Percentiles rank a stretch among this genome's conserved stretches.
phyloP scores from a whole-genome alignment of 2,888 invertebrate species.

The Acleris emargana region DNA sequence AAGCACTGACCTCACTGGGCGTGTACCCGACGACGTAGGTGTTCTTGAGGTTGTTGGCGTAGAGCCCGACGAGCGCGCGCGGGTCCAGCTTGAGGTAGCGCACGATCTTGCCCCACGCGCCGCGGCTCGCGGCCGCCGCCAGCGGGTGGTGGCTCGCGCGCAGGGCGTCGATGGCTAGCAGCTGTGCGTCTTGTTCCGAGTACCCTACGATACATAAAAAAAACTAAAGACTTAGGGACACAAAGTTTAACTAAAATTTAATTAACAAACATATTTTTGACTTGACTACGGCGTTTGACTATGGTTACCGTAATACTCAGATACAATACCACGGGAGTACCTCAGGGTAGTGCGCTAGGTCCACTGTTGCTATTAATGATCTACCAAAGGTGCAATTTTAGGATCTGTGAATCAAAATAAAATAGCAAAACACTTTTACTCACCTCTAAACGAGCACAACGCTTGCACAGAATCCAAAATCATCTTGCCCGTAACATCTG shows the following conservation, averaged over 20 bases:
- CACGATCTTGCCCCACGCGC: constrained; percentile 88
- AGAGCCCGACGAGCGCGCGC: constrained; percentile 83
- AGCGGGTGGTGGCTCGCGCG: constrained; percentile 90
- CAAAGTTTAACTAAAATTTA: too few species aligned
- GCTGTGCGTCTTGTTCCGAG: constrained; percentile 80
- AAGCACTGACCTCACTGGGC: constrained; percentile 61
- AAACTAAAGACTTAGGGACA: too few species aligned
- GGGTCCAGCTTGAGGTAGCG: constrained; percentile 84
- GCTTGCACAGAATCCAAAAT: constrained; percentile 81
- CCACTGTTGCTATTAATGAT: too few species aligned
- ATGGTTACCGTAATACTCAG: too few species aligned
- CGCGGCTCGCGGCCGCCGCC: constrained; percentile 80
- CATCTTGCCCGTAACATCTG: constrained; percentile 81
- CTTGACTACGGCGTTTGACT: too few species aligned
- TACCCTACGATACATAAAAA: constrained; percentile 53
- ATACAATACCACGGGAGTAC: too few species aligned
- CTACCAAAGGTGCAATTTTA: too few species aligned
- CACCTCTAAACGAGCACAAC: constrained; percentile 78
- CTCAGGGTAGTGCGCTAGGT: too few species aligned
- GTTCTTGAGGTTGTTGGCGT: constrained; percentile 83
- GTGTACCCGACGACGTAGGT: constrained; percentile 84
- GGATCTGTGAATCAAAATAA: background rate
- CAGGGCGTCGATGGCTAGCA: constrained; percentile 86
- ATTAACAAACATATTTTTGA: too few species aligned
- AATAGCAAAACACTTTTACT: constrained; percentile 36